Conservation (phyloP, 2,797 vertebrate genomes). For the Lithobates sylvaticus region DNA sequence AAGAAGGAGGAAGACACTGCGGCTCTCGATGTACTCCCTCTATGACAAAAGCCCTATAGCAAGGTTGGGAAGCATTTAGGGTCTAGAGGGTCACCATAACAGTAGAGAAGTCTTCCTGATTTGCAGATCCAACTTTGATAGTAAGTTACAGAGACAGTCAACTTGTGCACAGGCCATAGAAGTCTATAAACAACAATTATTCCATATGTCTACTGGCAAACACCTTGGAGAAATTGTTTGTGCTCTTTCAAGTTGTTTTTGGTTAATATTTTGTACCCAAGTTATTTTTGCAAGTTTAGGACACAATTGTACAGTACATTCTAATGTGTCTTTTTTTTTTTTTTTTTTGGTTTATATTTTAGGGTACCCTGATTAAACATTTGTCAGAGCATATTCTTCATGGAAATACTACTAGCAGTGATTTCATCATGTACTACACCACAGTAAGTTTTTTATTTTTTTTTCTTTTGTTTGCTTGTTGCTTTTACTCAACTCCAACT, state of each 20-base stretch:
- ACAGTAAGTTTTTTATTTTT: conserved; percentile 85
- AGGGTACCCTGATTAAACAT: conserved; percentile 95
- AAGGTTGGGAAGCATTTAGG: too few species aligned
- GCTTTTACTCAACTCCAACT: too few species aligned
- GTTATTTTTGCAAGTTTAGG: too few species aligned
- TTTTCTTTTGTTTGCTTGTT: neutral
- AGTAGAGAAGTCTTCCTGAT: neutral
- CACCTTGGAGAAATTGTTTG: neutral
- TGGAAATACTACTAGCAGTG: conserved; percentile 86
- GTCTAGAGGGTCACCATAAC: neutral
- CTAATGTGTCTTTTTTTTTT: neutral
- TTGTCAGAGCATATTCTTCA: conserved; percentile 95
- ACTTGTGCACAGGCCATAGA: neutral
- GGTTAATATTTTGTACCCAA: too few species aligned
- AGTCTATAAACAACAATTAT: neutral
- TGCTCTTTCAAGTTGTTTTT: neutral
- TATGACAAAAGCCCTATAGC: too few species aligned
- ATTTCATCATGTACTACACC: conserved; percentile 94
- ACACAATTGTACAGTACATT: too few species aligned
- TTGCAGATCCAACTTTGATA: neutral
- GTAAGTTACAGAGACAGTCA: neutral
- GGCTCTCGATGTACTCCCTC: too few species aligned
- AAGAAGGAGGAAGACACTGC: too few species aligned
- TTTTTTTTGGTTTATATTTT: conserved; percentile 21
- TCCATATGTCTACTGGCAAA: too few species aligned